Percentiles rank a stretch among this genome's conserved stretches.
phyloP scores from a whole-genome alignment of 2,113 vertebrate genomes.

The Pionites leucogaster region DNA sequence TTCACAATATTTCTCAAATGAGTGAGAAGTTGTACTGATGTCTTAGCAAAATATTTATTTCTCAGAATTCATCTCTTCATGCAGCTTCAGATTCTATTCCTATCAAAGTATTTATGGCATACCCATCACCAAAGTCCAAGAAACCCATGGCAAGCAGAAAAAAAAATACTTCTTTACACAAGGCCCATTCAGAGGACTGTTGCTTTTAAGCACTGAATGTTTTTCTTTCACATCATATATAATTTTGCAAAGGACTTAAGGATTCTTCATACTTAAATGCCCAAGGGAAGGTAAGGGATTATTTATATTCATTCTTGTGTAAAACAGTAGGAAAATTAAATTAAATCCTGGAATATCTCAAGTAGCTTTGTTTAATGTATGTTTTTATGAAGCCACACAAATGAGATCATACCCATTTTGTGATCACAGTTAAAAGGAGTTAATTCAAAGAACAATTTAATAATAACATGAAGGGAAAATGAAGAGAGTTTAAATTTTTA shows the following conservation, averaged over 20 bases:
- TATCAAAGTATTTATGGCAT: not conserved
- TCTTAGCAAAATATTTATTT: slow-evolving; percentile 13
- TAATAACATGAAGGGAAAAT: not conserved
- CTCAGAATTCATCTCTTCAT: not conserved
- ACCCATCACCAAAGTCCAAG: not conserved
- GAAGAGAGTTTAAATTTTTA: not conserved
- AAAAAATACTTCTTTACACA: not conserved
- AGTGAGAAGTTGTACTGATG: not conserved
- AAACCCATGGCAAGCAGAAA: not conserved
- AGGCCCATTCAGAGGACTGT: not conserved
- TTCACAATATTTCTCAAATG: not conserved
- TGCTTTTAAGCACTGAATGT: not conserved
- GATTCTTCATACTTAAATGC: not conserved
- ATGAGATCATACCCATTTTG: not conserved
- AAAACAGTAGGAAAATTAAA: not conserved
- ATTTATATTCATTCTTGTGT: not conserved
- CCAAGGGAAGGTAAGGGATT: not conserved
- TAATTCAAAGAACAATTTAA: not conserved
- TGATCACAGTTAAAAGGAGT: not conserved
- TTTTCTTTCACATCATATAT: not conserved
- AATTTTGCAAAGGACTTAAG: not conserved
- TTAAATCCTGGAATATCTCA: not conserved
- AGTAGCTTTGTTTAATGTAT: not conserved
- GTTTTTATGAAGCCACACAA: not conserved
- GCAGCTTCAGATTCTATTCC: slow-evolving; percentile 28